These are phyloP conservation scores for Triplophysa siluroides DNA, from an alignment of 2,113 vertebrate genomes.

Conservation along the genomic window DNA sequence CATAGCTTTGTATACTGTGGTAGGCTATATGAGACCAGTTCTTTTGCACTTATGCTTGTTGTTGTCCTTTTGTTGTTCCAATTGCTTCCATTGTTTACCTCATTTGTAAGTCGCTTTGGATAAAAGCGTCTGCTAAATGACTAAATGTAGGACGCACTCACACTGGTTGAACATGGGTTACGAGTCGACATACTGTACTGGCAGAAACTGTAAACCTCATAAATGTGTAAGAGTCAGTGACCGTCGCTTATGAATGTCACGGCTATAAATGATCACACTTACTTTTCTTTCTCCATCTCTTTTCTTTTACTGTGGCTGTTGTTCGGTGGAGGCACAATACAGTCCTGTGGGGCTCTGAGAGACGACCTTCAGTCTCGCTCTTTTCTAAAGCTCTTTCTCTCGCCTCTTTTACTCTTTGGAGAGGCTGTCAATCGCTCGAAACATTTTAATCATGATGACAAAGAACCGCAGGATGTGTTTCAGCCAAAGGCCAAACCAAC, in stretches of 20 bases:
- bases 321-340: slow-evolving; percentile 1
- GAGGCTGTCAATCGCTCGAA: slow-evolving; percentile 17
- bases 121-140: no score
- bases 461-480: slow-evolving; percentile 1
- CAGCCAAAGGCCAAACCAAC: slow-evolving; percentile 1
- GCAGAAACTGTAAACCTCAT: not conserved
- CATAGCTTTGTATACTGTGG: no score
- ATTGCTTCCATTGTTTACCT: no score
- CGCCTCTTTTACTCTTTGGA: not conserved
- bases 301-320: not conserved
- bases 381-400: slow-evolving; percentile 36
- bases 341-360: slow-evolving; percentile 27
- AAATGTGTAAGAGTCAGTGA: no score
- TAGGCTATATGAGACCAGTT: no score
- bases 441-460: slow-evolving; percentile 27
- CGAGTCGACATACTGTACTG: no score
- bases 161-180: no score
- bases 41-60: no score
- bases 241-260: not conserved
- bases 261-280: not conserved
- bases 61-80: no score
- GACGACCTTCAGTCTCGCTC: slow-evolving; percentile 45
- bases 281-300: not conserved
- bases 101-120: no score
- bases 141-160: no score